Evolutionary conservation across 2,797 vertebrate species (phyloP), one percentile per base, ranked within the genome.

Genomic region (Typhlichthys subterraneus): DNA sequence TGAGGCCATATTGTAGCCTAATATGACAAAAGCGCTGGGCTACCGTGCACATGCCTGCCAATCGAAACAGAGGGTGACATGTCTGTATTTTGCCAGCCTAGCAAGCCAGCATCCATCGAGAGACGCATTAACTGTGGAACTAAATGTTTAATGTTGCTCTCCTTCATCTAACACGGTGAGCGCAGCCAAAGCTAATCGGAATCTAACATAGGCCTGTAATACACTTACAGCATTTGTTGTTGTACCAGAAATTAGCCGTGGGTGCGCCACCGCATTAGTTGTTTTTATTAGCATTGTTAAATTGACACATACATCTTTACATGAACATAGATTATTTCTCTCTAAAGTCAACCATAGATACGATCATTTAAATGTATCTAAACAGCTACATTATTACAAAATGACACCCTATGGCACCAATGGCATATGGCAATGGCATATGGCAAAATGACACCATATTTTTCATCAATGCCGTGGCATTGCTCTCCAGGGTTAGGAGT

Each of bases 111-210:
- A 77, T 63, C 58, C 59, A 65, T 78, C 17, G 56, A 48, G 56
- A 48, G 62, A 64, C 56, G 45, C 65, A 61, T 67, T 80, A 70
- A 76, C 50, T 19, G 52, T 70, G 45, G 57, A 66, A 63, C n/a
- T 31, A 47, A 76, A 58, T 23, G 12, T 49, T 69, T 48, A 59
- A 57, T 33, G 23, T 31, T 4, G 12, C 8, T 33, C 53, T 54
- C 23, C 53, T 54, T 54, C 53, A 29, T 54, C 23, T 54, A 57
- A 54, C 48, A 55, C 61, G 56, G 69, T 58, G 49, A 76, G n/a
- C 60, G 51, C 10, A 65, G 75, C 56, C 62, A 67, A 46, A 74
- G 63, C 47, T 53, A 70, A 78, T 76, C 70, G 65, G 52, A 73
- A 66, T 54, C 45, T 17, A 73, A 73, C 51, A 69, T 67, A 67